These are phyloP conservation scores for Polymixis lichenea DNA, from an alignment of 2,888 invertebrate species.

Conservation along the genomic window DNA sequence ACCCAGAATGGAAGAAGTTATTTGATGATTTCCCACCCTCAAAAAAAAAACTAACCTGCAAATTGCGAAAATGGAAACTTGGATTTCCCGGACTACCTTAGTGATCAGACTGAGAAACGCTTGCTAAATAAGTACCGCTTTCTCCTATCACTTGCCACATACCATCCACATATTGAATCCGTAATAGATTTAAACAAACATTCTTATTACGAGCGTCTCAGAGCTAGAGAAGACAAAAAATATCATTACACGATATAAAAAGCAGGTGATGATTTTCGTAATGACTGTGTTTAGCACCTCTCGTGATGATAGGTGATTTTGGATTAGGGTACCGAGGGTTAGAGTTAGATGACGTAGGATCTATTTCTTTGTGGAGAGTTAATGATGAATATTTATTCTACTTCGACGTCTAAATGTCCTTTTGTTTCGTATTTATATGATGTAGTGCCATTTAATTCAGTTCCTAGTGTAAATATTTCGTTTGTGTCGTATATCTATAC, in stretches of 20 bases:
- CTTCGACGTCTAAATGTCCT: not conserved
- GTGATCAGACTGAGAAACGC: not conserved
- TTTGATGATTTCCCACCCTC: no score
- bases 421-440: not conserved
- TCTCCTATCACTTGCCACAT: constrained; percentile 61
- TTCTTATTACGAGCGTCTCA: constrained; percentile 74
- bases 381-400: not conserved
- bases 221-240: constrained; percentile 73
- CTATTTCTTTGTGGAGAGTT: not conserved
- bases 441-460: not conserved
- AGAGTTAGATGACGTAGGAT: not conserved
- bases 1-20: no score
- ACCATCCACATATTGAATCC: constrained; percentile 63
- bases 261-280: constrained; percentile 81
- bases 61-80: no score
- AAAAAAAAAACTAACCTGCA: no score
- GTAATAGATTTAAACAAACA: constrained; percentile 89
- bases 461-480: no score
- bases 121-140: not conserved
- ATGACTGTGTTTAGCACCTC: constrained; percentile 75
- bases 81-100: no score
- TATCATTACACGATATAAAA: constrained; percentile 76
- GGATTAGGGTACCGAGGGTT: constrained; percentile 56
- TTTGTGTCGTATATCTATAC: no score
- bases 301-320: constrained; percentile 73